phyloP scores from a whole-genome alignment of 92 coral and sea anemone species.

The Epizoanthus scotinus region DNA sequence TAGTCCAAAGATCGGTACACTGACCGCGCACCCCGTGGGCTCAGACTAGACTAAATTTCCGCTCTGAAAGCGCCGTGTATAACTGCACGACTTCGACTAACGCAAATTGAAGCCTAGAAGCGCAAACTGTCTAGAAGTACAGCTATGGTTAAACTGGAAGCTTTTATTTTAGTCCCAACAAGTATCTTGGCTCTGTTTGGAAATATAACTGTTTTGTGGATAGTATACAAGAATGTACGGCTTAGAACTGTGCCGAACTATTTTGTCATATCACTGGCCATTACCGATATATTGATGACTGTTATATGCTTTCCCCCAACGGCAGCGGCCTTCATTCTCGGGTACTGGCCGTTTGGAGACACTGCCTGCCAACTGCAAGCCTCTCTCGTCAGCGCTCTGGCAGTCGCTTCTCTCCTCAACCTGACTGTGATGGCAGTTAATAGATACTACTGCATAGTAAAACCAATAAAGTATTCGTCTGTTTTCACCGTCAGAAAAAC shows the following conservation, averaged over 20 bases:
- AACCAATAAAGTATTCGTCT: neutral
- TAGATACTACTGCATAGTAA: slow-evolving; percentile 41
- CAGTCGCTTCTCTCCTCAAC: slow-evolving; percentile 58
- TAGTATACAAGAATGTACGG: slow-evolving; percentile 47
- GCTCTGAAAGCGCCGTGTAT: too few relatives aligned
- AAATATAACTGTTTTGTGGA: slow-evolving; percentile 52
- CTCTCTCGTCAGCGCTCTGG: slow-evolving; percentile 48
- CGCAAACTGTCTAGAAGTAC: neutral
- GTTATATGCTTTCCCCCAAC: slow-evolving; percentile 65
- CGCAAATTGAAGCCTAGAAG: too few relatives aligned
- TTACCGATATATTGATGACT: slow-evolving; percentile 61
- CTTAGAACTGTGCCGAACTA: slow-evolving; percentile 57
- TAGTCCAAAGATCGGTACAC: too few relatives aligned
- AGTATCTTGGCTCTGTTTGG: slow-evolving; percentile 46
- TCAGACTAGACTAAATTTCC: too few relatives aligned
- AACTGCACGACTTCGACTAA: too few relatives aligned
- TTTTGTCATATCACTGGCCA: slow-evolving; percentile 61
- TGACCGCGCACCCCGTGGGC: too few relatives aligned
- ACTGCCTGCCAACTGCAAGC: slow-evolving; percentile 47
- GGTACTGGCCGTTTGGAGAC: slow-evolving; percentile 49
- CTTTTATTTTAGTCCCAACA: neutral
- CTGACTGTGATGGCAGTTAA: slow-evolving; percentile 55
- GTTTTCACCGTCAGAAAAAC: neutral
- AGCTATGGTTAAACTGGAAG: neutral
- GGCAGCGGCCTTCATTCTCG: slow-evolving; percentile 38